Evolutionary conservation across 2,888 invertebrate genomes (phyloP).

Genomic region (Aphidoletes aphidimyza): DNA sequence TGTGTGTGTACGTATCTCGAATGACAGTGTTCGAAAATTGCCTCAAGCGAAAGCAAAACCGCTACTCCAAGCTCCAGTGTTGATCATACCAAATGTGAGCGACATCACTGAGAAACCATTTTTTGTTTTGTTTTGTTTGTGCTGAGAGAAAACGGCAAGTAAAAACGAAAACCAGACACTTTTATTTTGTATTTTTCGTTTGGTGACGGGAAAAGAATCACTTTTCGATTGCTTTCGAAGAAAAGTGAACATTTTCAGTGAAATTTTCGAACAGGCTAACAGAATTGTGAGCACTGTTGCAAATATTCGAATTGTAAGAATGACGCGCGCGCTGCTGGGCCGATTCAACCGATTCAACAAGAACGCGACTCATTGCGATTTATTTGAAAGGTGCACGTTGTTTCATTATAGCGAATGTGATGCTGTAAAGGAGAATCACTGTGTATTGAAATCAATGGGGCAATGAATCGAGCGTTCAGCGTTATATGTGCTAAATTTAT

Average conservation of each 20-base stretch:
- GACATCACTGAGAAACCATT: too few relatives aligned
- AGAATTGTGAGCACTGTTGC: constrained; percentile 57
- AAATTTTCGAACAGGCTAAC: constrained; percentile 67
- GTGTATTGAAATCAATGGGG: not conserved
- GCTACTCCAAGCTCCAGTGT: not conserved
- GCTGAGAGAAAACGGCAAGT: not conserved
- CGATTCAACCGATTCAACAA: too few relatives aligned
- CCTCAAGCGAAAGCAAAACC: not conserved
- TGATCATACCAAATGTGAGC: not conserved
- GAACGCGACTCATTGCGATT: too few relatives aligned
- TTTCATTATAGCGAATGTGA: too few relatives aligned
- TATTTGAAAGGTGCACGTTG: too few relatives aligned
- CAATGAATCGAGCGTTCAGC: not conserved
- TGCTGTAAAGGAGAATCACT: too few relatives aligned
- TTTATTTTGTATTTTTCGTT: not conserved
- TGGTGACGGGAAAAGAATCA: constrained; percentile 4
- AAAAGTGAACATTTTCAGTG: constrained; percentile 64
- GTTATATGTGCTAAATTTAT: constrained; percentile 7
- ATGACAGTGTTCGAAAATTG: not conserved
- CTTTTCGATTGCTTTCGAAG: constrained; percentile 55
- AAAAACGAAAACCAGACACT: constrained; percentile 5
- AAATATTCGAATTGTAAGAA: too few relatives aligned
- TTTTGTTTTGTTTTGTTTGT: too few relatives aligned
- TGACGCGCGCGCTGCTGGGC: too few relatives aligned
- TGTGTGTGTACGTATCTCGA: too few relatives aligned